Evolutionary conservation across 2,888 invertebrate species (phyloP).

Genomic region (Drosophila leonis): DNA sequence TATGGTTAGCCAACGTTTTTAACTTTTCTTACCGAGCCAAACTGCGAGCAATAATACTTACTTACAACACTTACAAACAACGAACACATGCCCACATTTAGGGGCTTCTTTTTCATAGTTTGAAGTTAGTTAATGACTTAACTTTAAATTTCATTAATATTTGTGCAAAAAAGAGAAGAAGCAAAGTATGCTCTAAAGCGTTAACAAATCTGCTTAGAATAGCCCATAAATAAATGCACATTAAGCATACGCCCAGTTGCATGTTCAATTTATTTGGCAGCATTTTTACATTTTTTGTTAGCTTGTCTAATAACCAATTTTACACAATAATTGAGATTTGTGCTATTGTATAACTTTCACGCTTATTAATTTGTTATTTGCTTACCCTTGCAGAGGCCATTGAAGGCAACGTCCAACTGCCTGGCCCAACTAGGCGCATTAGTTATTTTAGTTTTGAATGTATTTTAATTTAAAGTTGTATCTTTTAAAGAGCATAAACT

Average conservation of each 20-base stretch:
- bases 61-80: slow-evolving; percentile 43
- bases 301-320: slow-evolving; percentile 34
- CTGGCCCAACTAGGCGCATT: neutral
- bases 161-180: neutral
- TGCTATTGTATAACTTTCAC: neutral
- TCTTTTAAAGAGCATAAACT: neutral
- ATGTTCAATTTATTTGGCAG: slow-evolving; percentile 11
- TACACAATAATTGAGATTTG: neutral
- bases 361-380: neutral
- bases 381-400: slow-evolving; percentile 12
- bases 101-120: neutral
- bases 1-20: slow-evolving; percentile 29
- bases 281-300: slow-evolving; percentile 20
- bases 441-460: neutral
- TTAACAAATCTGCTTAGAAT: slow-evolving; percentile 1
- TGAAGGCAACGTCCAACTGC: neutral
- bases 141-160: neutral
- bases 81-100: slow-evolving; percentile 7
- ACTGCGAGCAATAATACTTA: slow-evolving; percentile 61
- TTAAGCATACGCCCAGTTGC: slow-evolving; percentile 49
- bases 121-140: neutral
- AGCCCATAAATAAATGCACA: slow-evolving; percentile 10
- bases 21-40: slow-evolving; percentile 30
- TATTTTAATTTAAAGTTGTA: neutral
- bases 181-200: neutral